Percentiles rank a stretch among this genome's conserved stretches.
These are phyloP conservation scores for Scaptomyza montana DNA, from an alignment of 1,140 invertebrate genomes.

Conservation along the genomic window DNA sequence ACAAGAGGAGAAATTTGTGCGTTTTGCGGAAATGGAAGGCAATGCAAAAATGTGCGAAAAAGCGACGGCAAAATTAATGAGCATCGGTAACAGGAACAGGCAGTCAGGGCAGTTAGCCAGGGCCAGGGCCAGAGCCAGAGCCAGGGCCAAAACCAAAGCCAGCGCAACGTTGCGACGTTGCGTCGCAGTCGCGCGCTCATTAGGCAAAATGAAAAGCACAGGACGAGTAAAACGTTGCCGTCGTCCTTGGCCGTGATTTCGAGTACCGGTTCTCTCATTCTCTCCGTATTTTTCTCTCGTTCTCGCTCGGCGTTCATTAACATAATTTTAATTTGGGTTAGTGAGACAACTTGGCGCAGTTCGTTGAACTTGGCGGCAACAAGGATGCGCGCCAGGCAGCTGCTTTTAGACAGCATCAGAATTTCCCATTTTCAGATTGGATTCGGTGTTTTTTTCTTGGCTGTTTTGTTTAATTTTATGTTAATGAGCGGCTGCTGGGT, in stretches of 20 bases:
- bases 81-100: conserved; percentile 62
- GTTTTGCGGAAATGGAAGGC: conserved; percentile 64
- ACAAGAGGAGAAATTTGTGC: conserved; percentile 61
- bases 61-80: conserved; percentile 78
- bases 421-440: conserved; percentile 41
- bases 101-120: neutral
- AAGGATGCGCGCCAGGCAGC: conserved; percentile 55
- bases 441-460: conserved; percentile 7
- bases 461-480: conserved; percentile 62
- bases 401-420: conserved; percentile 70
- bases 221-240: conserved; percentile 45
- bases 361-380: conserved; percentile 69
- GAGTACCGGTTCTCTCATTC: conserved; percentile 34
- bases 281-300: neutral
- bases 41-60: conserved; percentile 56
- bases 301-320: conserved; percentile 68
- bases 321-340: conserved; percentile 84
- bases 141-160: conserved; percentile 15
- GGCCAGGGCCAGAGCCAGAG: neutral
- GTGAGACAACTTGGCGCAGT: conserved; percentile 75
- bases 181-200: conserved; percentile 60
- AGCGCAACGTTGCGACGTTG: conserved; percentile 34
- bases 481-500: conserved; percentile 63
- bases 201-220: conserved; percentile 73
- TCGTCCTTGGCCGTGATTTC: conserved; percentile 83